These are phyloP conservation scores for Urocynchramus pylzowi DNA, from an alignment of 2,113 vertebrate species.

Conservation along the genomic window DNA sequence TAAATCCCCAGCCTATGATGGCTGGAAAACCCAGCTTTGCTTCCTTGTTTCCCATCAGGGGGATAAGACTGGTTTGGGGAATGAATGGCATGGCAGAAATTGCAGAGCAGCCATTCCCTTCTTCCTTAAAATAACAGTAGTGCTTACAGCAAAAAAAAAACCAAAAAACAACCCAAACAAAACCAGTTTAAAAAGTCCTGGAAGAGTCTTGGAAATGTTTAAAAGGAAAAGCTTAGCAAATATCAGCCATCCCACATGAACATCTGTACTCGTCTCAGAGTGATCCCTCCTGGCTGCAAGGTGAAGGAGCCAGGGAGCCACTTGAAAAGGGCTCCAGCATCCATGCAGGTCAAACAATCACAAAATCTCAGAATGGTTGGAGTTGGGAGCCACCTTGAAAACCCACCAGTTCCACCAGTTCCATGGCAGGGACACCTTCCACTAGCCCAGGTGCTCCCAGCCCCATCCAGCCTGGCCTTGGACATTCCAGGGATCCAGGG, in stretches of 20 bases:
- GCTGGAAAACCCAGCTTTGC: background rate
- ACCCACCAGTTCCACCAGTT: accelerated
- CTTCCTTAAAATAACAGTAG: background rate
- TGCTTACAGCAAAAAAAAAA: background rate
- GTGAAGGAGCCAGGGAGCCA: background rate
- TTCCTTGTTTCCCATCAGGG: background rate
- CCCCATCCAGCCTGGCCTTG: accelerated
- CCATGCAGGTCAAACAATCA: background rate
- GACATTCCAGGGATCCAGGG: background rate
- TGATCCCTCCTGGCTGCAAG: background rate
- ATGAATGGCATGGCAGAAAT: background rate
- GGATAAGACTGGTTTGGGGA: background rate
- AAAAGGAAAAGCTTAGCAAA: background rate
- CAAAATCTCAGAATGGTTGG: background rate
- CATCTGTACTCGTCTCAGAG: background rate
- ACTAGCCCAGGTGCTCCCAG: accelerated
- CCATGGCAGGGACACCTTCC: background rate
- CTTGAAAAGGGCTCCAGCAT: background rate
- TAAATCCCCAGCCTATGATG: background rate
- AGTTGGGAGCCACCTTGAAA: background rate
- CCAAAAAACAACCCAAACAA: no score
- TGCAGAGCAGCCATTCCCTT: background rate
- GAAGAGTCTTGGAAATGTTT: background rate
- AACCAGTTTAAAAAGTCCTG: background rate
- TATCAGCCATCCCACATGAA: background rate